Percentiles rank a stretch among this genome's conserved stretches.
phyloP scores from a whole-genome alignment of 2,113 vertebrate genomes.

The Cinclus cinclus region DNA sequence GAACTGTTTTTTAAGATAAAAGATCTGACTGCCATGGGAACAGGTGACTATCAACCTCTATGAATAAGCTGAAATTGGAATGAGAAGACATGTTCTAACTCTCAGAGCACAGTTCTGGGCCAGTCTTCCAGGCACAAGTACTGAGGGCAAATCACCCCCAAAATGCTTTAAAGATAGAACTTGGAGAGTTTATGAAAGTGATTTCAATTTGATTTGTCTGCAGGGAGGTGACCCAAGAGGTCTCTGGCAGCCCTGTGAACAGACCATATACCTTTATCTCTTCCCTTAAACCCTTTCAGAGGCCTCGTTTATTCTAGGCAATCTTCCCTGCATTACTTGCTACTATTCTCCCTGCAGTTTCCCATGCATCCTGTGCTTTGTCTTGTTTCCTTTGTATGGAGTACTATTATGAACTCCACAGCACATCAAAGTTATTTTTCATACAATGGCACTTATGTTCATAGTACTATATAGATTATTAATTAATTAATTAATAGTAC shows the following conservation, averaged over 20 bases:
- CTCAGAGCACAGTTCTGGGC: neutral
- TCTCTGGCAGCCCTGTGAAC: neutral
- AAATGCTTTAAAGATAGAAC: conserved; percentile 23
- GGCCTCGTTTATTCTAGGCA: neutral
- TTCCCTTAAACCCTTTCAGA: neutral
- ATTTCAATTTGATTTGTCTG: conserved; percentile 9
- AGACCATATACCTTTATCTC: conserved; percentile 15
- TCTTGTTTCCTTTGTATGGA: neutral
- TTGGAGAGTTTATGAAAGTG: conserved; percentile 6
- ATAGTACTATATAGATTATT: neutral
- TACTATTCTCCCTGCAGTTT: neutral
- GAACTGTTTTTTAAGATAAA: neutral
- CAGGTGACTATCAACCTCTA: neutral
- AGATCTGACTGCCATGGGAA: neutral
- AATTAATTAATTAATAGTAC: conserved; percentile 36
- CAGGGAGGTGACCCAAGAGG: conserved; percentile 35
- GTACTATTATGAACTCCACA: neutral
- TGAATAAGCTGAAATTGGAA: neutral
- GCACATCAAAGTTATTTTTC: neutral
- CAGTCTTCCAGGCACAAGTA: neutral
- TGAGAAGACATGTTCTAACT: neutral
- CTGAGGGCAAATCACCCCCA: neutral
- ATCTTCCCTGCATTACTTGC: neutral
- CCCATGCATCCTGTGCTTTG: neutral
- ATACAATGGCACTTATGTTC: neutral